Base-by-base conservation (phyloP, 1,140 invertebrate genomes). In the Meloidogyne chitwoodi region DNA sequence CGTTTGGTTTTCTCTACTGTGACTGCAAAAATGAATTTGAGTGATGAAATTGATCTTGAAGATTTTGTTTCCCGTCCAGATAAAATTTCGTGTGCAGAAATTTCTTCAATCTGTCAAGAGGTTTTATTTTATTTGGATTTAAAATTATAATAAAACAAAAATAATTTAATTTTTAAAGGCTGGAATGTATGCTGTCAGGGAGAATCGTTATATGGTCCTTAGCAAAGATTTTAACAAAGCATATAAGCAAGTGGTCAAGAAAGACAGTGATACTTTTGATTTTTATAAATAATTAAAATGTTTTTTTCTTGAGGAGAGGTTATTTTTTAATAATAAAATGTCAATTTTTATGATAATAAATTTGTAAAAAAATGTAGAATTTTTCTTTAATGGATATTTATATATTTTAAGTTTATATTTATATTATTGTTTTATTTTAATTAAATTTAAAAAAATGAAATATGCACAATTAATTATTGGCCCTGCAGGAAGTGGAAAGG, bases 161-260 rank as follows among this genome's bases (percentile, higher is more conserved):
- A 75, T 88, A 88, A 22, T 31, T 78, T 83, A 76, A 62, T 14
- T 1, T 41, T 63, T 77, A 31, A 22, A 77, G 91, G 92, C 92
- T 88, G 92, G 92, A 67, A 93, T 93, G 92, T 96, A 99, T 88
- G 97, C 97, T 8, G 96, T 99, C 0, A 90, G 97, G 76, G 96
- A 99, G 89, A 99, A 99, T 90, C 92, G 96, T 68, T 98, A 98
- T 88, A 96, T 99, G 81, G 95, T 99, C 10, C 89, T 99, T 41
- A 93, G 94, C 2, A 99, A 99, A 89, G 97, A 99, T 89, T 99
- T 99, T 87, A 96, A 99, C 88, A 99, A 99, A 86, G 93, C 93
- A 31, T 99, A 99, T 89, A 99, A 99, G 87, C 98, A 98, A 87
- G 98, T 98, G 87, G 97, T 97, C 81, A 98, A 99, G 89, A 99